Evolutionary conservation across 2,888 invertebrate species (phyloP).

Genomic region (Cheilosia impressa): DNA sequence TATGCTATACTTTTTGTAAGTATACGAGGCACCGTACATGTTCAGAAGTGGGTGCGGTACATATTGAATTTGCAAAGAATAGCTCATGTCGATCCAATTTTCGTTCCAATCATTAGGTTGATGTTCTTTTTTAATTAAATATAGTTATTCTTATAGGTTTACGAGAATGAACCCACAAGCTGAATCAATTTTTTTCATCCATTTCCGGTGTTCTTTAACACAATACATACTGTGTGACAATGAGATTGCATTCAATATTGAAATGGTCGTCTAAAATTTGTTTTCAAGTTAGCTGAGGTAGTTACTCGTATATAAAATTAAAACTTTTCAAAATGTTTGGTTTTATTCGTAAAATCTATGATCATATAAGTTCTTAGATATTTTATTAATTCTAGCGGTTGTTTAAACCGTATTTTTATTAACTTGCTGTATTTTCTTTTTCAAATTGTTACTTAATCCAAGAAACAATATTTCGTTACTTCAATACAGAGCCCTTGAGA

Average conservation of each 20-base stretch:
- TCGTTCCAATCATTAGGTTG: constrained; percentile 29
- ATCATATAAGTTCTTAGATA: constrained; percentile 72
- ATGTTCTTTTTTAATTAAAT: constrained; percentile 25
- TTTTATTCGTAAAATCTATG: constrained; percentile 73
- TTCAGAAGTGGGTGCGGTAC: constrained; percentile 42
- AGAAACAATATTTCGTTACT: constrained; percentile 52
- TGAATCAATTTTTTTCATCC: constrained; percentile 27
- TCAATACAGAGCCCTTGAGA: constrained; percentile 65
- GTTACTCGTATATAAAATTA: constrained; percentile 27
- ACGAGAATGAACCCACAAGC: background rate
- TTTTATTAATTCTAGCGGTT: constrained; percentile 55
- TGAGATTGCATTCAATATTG: background rate
- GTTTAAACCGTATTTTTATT: constrained; percentile 37
- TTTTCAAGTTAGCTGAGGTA: constrained; percentile 18
- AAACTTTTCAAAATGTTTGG: constrained; percentile 66
- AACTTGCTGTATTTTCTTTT: constrained; percentile 45
- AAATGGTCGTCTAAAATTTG: background rate
- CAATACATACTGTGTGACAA: constrained; percentile 13
- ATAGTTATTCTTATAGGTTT: constrained; percentile 19
- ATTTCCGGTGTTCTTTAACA: constrained; percentile 37
- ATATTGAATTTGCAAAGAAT: constrained; percentile 39
- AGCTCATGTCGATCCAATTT: constrained; percentile 20
- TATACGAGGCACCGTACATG: too few species aligned
- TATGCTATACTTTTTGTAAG: background rate
- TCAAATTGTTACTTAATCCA: constrained; percentile 54